Evolutionary conservation across 2,797 vertebrate genomes (phyloP).

Genomic region (Sebastes paucispinis): DNA sequence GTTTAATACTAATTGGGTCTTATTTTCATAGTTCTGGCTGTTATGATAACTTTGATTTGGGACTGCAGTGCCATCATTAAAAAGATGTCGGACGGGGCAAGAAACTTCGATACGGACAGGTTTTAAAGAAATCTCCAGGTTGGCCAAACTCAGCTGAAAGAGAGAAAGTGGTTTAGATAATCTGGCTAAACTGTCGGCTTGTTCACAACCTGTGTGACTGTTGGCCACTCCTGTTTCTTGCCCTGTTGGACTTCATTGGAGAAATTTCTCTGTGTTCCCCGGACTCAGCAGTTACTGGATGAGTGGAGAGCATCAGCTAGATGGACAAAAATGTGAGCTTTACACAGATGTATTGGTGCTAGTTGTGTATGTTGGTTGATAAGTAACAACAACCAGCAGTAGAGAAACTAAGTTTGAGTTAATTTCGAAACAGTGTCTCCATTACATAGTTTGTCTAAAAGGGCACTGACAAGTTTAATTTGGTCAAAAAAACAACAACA

Average conservation of each 20-base stretch:
- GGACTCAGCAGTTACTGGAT: background rate
- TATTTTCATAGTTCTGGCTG: background rate
- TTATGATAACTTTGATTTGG: background rate
- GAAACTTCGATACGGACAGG: background rate
- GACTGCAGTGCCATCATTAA: background rate
- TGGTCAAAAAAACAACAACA: background rate
- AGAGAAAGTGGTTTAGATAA: background rate
- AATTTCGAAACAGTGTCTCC: background rate
- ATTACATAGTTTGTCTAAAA: background rate
- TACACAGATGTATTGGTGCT: accelerated
- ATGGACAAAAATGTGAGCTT: background rate
- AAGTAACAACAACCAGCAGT: background rate
- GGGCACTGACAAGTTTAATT: background rate
- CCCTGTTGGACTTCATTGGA: background rate
- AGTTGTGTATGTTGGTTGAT: background rate
- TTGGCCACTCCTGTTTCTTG: background rate
- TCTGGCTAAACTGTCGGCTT: background rate
- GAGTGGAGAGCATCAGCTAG: background rate
- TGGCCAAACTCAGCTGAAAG: background rate
- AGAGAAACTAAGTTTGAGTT: background rate
- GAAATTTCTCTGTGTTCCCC: background rate
- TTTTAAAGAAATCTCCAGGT: background rate
- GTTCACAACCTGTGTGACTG: background rate
- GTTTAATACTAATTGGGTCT: background rate
- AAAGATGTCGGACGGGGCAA: background rate